phyloP scores from a whole-genome alignment of 1,140 invertebrate genomes.

The Anastrepha obliqua region DNA sequence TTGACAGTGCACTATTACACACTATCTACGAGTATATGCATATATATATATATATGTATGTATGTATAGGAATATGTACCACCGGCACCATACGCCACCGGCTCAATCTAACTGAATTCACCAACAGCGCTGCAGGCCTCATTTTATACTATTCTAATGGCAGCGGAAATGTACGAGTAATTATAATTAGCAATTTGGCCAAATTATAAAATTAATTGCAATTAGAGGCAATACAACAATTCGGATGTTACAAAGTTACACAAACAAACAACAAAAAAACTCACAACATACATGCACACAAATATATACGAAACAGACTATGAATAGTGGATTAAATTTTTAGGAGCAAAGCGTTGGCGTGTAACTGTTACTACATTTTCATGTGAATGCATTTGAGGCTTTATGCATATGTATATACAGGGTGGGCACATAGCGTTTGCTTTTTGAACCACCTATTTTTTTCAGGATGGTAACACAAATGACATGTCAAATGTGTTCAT shows the following conservation, averaged over 20 bases:
- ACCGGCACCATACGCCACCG: background rate
- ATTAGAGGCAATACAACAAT: conserved; percentile 26
- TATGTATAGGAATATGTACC: too few relatives aligned
- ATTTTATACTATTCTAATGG: background rate
- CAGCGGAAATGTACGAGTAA: conserved; percentile 47
- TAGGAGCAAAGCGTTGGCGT: conserved; percentile 15
- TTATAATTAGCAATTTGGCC: conserved; percentile 50
- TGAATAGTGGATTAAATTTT: background rate
- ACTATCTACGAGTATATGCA: background rate
- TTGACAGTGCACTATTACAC: conserved; percentile 22
- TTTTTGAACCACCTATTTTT: too few relatives aligned
- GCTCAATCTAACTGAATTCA: background rate
- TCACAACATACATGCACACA: background rate
- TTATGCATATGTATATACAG: background rate
- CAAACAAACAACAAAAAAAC: background rate
- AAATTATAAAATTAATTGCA: conserved; percentile 48
- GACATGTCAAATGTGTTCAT: too few relatives aligned
- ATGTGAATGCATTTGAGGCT: background rate
- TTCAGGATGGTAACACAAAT: too few relatives aligned
- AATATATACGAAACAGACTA: background rate
- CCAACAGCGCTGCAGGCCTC: background rate
- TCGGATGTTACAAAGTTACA: background rate
- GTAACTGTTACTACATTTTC: background rate
- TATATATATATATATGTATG: background rate
- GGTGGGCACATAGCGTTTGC: too few relatives aligned